Percentiles rank a stretch among this genome's conserved stretches.
phyloP scores from a whole-genome alignment of 1,140 invertebrate genomes.

The Paraescarpia echinospica region DNA sequence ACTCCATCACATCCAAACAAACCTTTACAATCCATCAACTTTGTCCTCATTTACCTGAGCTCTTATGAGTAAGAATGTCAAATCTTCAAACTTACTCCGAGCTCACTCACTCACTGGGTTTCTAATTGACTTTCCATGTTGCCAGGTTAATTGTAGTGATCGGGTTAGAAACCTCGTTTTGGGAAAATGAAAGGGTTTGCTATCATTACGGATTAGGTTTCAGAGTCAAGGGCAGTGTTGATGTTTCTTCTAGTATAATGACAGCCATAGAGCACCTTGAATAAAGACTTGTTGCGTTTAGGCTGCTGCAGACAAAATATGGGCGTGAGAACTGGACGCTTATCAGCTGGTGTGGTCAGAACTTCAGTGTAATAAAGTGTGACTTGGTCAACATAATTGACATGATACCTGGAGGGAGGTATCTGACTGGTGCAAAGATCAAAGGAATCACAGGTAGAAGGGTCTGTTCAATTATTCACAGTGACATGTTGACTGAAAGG shows the following conservation, averaged over 20 bases:
- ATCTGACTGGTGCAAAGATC: not conserved
- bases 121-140: not conserved
- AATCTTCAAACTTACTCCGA: not conserved
- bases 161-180: not conserved
- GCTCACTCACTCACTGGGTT: not conserved
- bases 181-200: not conserved
- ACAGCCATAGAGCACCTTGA: not conserved
- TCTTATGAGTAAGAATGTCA: not conserved
- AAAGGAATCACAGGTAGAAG: not conserved
- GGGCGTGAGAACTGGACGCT: not conserved
- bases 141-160: not conserved
- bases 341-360: not conserved
- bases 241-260: not conserved
- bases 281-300: not conserved
- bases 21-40: not conserved
- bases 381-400: not conserved
- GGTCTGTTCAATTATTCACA: not conserved
- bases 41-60: not conserved
- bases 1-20: not conserved
- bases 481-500: not conserved
- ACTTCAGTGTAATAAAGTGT: slow-evolving; percentile 6
- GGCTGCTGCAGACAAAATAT: not conserved
- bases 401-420: not conserved
- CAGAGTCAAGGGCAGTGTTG: not conserved
- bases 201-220: not conserved